Evolutionary conservation across 2,797 vertebrate species (phyloP).

Genomic region (Macropodus opercularis): DNA sequence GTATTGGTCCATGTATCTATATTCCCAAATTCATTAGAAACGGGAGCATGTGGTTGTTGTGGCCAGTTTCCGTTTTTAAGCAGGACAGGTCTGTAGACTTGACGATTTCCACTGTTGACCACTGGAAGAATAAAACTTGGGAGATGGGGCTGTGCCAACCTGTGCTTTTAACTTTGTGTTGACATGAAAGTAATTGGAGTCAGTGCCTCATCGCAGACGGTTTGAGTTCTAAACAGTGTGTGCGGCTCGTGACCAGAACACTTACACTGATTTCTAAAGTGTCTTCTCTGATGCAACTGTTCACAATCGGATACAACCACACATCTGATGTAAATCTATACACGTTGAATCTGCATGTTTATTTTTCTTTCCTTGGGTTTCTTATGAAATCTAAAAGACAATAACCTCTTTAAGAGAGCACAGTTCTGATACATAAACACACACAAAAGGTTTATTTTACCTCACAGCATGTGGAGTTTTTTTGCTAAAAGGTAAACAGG

Average conservation of each 20-base stretch:
- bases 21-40: too few species aligned
- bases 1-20: too few species aligned
- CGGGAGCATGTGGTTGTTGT: too few species aligned
- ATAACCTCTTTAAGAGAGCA: conserved; percentile 66
- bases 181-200: conserved; percentile 7
- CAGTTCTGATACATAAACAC: conserved; percentile 62
- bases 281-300: conserved; percentile 49
- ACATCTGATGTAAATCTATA: conserved; percentile 63
- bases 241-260: conserved; percentile 30
- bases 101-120: not conserved
- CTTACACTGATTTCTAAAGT: conserved; percentile 37
- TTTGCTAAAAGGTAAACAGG: conserved; percentile 72
- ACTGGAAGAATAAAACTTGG: conserved; percentile 6
- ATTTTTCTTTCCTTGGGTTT: conserved; percentile 54
- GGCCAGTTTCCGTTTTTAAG: too few species aligned
- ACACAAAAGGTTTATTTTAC: conserved; percentile 64
- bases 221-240: conserved; percentile 37
- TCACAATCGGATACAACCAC: conserved; percentile 46
- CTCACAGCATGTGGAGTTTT: conserved; percentile 64
- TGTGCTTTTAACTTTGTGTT: conserved; percentile 6
- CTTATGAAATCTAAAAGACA: conserved; percentile 75
- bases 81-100: not conserved
- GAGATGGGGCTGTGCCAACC: not conserved
- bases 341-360: conserved; percentile 47
- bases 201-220: conserved; percentile 29